Percentiles rank a stretch among this genome's conserved stretches.
Conservation (phyloP, 2,888 invertebrate genomes). For the Nowickia ferox region DNA sequence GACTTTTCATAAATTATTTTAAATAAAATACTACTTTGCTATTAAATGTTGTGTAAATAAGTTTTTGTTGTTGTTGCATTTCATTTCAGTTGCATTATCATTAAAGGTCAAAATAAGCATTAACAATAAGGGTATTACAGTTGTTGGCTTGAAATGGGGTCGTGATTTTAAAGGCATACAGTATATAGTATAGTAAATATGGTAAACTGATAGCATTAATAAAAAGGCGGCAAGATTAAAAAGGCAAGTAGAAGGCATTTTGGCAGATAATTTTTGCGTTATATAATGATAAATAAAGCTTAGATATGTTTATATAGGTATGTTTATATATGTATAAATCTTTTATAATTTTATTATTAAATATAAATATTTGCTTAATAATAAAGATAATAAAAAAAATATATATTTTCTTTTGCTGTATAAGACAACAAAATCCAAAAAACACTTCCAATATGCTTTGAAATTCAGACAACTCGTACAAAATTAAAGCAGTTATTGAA, state of each 20-base stretch:
- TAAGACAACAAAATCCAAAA: slow-evolving; percentile 69
- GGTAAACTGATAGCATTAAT: slow-evolving; percentile 24
- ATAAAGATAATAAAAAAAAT: slow-evolving; percentile 41
- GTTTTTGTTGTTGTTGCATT: background rate
- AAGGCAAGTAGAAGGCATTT: slow-evolving; percentile 55
- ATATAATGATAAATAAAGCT: slow-evolving; percentile 54
- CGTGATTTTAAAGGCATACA: slow-evolving; percentile 37
- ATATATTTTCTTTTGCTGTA: slow-evolving; percentile 35
- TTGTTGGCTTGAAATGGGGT: background rate
- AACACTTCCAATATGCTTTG: slow-evolving; percentile 78
- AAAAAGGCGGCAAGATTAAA: slow-evolving; percentile 57
- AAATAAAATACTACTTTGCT: slow-evolving; percentile 15
- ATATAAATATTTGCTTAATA: slow-evolving; percentile 3
- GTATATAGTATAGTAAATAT: background rate
- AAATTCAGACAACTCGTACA: slow-evolving; percentile 82
- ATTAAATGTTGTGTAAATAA: slow-evolving; percentile 9
- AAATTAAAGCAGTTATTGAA: slow-evolving; percentile 77
- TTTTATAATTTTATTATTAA: background rate
- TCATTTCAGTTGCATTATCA: background rate
- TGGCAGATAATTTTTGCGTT: slow-evolving; percentile 64
- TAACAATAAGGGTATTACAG: slow-evolving; percentile 14
- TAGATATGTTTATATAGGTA: slow-evolving; percentile 5
- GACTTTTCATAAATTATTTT: background rate
- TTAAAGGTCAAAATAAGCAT: slow-evolving; percentile 36
- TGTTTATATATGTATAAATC: background rate